Percentiles rank a stretch among this genome's conserved stretches.
Conservation (phyloP, 2,888 invertebrate genomes). For the Physocephala rufipes region DNA sequence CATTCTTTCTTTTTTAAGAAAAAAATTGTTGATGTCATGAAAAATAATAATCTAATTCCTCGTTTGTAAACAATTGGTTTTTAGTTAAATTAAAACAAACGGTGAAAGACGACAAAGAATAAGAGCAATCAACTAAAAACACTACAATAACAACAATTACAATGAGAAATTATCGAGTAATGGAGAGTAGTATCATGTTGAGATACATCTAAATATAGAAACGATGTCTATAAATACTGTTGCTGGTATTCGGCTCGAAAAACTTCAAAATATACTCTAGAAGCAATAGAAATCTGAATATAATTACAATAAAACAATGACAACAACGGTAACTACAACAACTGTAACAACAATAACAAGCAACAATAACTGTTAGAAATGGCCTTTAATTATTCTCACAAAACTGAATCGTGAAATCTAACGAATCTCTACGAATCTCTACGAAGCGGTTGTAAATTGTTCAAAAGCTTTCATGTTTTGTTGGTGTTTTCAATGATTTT, state of each 20-base stretch:
- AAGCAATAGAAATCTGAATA: not conserved
- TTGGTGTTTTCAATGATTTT: conserved; percentile 2
- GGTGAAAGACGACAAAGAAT: conserved; percentile 15
- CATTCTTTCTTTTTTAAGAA: not conserved
- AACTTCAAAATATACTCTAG: too few relatives aligned
- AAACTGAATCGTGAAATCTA: too few relatives aligned
- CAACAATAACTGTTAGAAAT: conserved; percentile 7
- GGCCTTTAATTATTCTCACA: too few relatives aligned
- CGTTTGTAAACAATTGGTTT: not conserved
- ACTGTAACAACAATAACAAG: conserved; percentile 7
- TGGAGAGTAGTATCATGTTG: too few relatives aligned
- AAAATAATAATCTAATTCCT: not conserved
- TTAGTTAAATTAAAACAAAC: too few relatives aligned
- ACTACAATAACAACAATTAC: too few relatives aligned
- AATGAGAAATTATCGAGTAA: too few relatives aligned
- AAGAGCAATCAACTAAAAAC: too few relatives aligned
- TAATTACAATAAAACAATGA: not conserved
- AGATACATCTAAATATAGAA: too few relatives aligned
- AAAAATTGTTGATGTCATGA: conserved; percentile 12
- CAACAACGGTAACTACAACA: not conserved
- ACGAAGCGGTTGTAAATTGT: not conserved
- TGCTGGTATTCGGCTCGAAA: too few relatives aligned
- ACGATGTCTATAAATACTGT: too few relatives aligned
- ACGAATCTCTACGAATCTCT: too few relatives aligned
- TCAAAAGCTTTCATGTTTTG: conserved; percentile 17